A percentile compares a stretch with the other conserved stretches of the same genome.
Evolutionary conservation across 2,888 invertebrate species (phyloP).

Genomic region (Tetrapedia diversipes): DNA sequence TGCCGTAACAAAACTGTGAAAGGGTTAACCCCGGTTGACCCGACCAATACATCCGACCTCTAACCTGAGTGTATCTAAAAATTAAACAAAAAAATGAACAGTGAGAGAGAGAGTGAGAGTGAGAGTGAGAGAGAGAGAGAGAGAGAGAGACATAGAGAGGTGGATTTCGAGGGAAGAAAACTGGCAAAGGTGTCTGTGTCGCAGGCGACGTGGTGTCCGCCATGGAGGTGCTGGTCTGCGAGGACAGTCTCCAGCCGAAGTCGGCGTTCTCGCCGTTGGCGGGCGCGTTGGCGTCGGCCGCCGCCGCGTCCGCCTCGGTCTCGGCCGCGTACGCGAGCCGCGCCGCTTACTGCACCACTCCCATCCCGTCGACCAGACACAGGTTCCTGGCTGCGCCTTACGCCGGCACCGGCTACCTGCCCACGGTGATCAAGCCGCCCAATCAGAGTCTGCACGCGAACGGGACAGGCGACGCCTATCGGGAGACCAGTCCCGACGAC

Average conservation of each 20-base stretch:
- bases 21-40: too few relatives aligned
- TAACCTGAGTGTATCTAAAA: too few relatives aligned
- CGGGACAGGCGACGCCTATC: conserved; percentile 77
- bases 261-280: conserved; percentile 92
- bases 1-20: too few relatives aligned
- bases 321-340: conserved; percentile 75
- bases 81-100: neutral
- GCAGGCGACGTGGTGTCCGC: conserved; percentile 94
- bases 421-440: conserved; percentile 88
- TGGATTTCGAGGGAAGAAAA: neutral
- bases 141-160: neutral
- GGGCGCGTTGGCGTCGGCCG: conserved; percentile 81
- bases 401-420: conserved; percentile 91
- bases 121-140: neutral
- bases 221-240: conserved; percentile 94
- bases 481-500: conserved; percentile 79
- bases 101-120: too few relatives aligned
- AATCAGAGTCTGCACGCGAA: conserved; percentile 78
- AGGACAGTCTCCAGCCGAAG: conserved; percentile 85
- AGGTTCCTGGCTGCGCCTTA: conserved; percentile 92
- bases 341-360: conserved; percentile 82
- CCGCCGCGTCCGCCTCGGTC: conserved; percentile 77
- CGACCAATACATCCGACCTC: too few relatives aligned
- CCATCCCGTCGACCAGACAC: conserved; percentile 87
- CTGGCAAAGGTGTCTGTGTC: conserved; percentile 52